These are phyloP conservation scores for Platysteira castanea DNA, from an alignment of 2,113 vertebrate genomes.

Conservation along the genomic window DNA sequence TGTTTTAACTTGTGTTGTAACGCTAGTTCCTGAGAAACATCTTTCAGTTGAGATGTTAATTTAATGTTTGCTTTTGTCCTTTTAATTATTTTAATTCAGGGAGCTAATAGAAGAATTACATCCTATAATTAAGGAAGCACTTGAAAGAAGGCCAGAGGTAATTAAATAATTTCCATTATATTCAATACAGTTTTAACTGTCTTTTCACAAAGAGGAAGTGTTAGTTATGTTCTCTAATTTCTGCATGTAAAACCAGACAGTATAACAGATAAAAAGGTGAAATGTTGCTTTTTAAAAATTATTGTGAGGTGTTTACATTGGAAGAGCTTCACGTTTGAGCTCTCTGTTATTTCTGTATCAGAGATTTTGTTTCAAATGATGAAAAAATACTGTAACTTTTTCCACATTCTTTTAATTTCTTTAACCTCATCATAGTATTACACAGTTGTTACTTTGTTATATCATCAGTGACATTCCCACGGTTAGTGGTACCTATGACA, in stretches of 20 bases:
- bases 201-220: neutral
- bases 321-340: neutral
- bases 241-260: neutral
- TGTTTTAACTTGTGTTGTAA: neutral
- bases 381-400: neutral
- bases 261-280: neutral
- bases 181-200: neutral
- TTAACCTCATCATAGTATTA: neutral
- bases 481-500: neutral
- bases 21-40: neutral
- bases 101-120: conserved; percentile 97
- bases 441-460: neutral
- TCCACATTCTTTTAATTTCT: neutral
- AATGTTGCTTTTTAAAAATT: neutral
- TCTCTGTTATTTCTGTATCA: neutral
- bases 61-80: neutral
- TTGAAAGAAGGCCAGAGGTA: conserved; percentile 99
- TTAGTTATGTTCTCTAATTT: neutral
- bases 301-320: neutral
- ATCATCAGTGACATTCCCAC: neutral
- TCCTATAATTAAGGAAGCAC: conserved; percentile 99
- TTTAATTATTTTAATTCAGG: conserved; percentile 70
- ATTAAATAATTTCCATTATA: conserved; percentile 27
- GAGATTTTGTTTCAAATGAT: neutral
- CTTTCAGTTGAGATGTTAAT: neutral